These are phyloP conservation scores for Sebastes cheni DNA, from an alignment of 2,797 vertebrate genomes.

Conservation along the genomic window DNA sequence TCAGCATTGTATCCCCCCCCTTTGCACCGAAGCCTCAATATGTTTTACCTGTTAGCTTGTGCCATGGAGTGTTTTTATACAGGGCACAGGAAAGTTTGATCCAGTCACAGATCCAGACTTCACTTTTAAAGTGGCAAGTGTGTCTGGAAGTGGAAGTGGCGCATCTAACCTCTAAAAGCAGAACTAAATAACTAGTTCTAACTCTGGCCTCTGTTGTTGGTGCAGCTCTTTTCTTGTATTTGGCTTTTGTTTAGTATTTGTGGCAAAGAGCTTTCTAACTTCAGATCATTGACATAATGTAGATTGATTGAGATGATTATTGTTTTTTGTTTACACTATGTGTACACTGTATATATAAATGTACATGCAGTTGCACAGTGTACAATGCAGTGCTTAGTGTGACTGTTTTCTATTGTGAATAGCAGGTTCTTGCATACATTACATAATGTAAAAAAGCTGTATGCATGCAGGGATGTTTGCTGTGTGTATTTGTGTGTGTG, in stretches of 20 bases:
- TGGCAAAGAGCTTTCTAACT: neutral
- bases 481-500: neutral
- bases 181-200: neutral
- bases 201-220: neutral
- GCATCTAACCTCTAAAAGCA: neutral
- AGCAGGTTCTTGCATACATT: constrained; percentile 3
- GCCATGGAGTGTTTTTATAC: neutral
- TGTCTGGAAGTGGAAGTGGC: neutral
- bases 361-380: neutral
- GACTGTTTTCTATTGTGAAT: neutral
- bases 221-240: neutral
- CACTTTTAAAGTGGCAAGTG: neutral
- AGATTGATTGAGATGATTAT: neutral
- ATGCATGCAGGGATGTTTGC: neutral
- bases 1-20: neutral
- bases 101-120: neutral
- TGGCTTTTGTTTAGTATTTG: neutral
- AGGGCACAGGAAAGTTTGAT: neutral
- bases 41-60: neutral
- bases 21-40: neutral
- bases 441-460: neutral
- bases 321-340: too few relatives aligned
- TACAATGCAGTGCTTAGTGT: neutral
- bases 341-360: neutral
- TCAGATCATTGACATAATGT: neutral